Base-by-base conservation (phyloP, 2,113 vertebrate species). In the Entelurus aequoreus region DNA sequence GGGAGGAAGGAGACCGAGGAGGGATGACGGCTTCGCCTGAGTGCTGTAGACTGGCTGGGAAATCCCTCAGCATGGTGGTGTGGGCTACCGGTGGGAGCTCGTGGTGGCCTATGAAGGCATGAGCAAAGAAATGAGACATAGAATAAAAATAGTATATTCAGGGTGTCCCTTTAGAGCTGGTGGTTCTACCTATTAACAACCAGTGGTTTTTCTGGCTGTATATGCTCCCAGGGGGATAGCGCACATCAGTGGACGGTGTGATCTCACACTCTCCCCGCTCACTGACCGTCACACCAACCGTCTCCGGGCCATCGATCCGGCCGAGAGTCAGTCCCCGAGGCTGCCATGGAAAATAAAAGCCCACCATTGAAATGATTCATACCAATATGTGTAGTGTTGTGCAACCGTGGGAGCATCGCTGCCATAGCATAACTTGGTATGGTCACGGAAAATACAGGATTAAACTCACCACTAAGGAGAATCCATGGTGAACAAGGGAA, bases 1-100 rank as follows among this genome's bases (percentile, higher is more conserved):
- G 66, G 6, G 78, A 73, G 61, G 63, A 48, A 4, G 82, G 28
- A 0, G 74, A 19, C 48, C 83, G 83, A 38, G 85, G 85, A 5
- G 90, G 87, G 63, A 92, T 91, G 55, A 92, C 80, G 1, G 84
- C 64, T 54, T 95, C 92, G 0, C 88, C 80, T 0, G 82, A 81
- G 60, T 63, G 91, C 76, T 90, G 89, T 75, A 92, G 85, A 54
- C 81, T 84, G 42, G 84, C 77, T 0, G 94, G 93, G 62, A 94
- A 94, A 5, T 92, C 92, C 72, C 94, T 88, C 66, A 97, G 80
- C 91, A 98, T 95, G 2, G 95, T 98, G 28, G 95, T 97, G 76
- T 98, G 95, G 21, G 95, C 92, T 12, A 96, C 50, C 0, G 94
- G 95, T 37, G 96, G 96, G 9, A 92, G 84, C 78, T 97, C 94